Conservation (phyloP, 2,797 vertebrate genomes). For the Characodon lateralis region DNA sequence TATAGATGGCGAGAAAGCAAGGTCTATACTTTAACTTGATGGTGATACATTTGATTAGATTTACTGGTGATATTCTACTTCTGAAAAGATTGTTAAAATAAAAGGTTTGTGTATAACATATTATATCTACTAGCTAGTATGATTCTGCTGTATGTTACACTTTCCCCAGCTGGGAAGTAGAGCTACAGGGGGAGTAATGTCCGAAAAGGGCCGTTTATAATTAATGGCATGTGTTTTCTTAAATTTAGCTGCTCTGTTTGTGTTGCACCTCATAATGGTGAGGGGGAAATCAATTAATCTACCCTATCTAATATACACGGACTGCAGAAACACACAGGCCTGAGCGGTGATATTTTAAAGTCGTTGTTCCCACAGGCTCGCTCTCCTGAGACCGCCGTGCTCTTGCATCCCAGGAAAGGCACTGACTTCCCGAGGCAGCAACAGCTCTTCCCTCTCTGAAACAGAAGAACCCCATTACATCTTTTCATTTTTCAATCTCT, state of each 20-base stretch:
- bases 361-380: constrained; percentile 51
- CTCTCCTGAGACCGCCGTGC: constrained; percentile 69
- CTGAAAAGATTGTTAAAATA: constrained; percentile 5
- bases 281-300: constrained; percentile 62
- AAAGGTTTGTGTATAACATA: neutral
- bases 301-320: constrained; percentile 64
- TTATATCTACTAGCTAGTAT: constrained; percentile 6
- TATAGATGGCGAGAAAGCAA: constrained; percentile 8
- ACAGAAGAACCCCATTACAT: constrained; percentile 71
- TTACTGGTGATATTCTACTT: constrained; percentile 7
- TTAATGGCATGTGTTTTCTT: constrained; percentile 55
- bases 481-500: constrained; percentile 69
- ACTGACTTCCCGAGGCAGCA: constrained; percentile 55
- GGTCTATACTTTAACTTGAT: constrained; percentile 3
- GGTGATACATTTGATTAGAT: constrained; percentile 5
- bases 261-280: constrained; percentile 48
- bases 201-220: constrained; percentile 33
- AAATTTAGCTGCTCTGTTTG: constrained; percentile 59
- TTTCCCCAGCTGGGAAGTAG: constrained; percentile 25
- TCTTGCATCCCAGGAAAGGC: constrained; percentile 64
- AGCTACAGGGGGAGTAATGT: constrained; percentile 28
- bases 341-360: constrained; percentile 70
- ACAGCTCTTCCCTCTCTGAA: constrained; percentile 58
- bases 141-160: constrained; percentile 13
- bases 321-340: constrained; percentile 62